Base-by-base conservation (phyloP, 2,113 vertebrate genomes). In the Chaetodon trifascialis region DNA sequence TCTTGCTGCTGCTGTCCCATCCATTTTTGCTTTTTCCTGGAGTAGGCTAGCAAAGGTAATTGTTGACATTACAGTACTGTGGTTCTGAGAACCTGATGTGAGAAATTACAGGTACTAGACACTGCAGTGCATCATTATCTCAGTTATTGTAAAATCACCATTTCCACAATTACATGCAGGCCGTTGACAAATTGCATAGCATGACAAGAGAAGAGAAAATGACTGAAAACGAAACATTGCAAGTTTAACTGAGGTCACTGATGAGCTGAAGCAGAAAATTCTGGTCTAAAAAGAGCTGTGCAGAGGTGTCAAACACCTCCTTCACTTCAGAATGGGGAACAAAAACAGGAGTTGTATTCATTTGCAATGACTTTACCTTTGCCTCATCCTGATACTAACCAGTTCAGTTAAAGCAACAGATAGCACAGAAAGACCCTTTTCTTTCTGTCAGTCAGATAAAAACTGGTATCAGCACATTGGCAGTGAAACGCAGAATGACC, bases 401-500 rank as follows among this genome's bases (percentile, higher is more conserved):
- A 38, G 59, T 25, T 46, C 76, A 7, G 56, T 34, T 72, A 17
- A 4, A 55, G 68, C 42, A 59, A 21, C 40, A n/a, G 42, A 51
- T 34, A 8, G 38, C 38, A 40, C 8, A 55, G 10, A 44, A 44
- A 44, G 42, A 44, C 42, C 10, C 14, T 59, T 47, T 58, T 69
- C 30, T 62, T 69, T 49, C 21, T 49, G 30, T 52, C 49, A 65
- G 64, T 54, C 55, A 54, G 55, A 60, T 70, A 38, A 8, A 56
- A 55, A 70, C 42, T 64, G 72, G 49, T 47, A 63, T 63, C 54
- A 67, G 17, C 40, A 59, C 36, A 52, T 56, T 36, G 36, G 23
- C 25, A 2, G 36, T 55, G 54, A 73, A 25, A 44, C 40, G 1
- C 40, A 76, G 59, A 19, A 44, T 73, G 67, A 77, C 42, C 44